Percentiles rank a stretch among this genome's conserved stretches.
Evolutionary conservation across 2,113 vertebrate genomes (phyloP).

Genomic region (Pyxicephalus adspersus): DNA sequence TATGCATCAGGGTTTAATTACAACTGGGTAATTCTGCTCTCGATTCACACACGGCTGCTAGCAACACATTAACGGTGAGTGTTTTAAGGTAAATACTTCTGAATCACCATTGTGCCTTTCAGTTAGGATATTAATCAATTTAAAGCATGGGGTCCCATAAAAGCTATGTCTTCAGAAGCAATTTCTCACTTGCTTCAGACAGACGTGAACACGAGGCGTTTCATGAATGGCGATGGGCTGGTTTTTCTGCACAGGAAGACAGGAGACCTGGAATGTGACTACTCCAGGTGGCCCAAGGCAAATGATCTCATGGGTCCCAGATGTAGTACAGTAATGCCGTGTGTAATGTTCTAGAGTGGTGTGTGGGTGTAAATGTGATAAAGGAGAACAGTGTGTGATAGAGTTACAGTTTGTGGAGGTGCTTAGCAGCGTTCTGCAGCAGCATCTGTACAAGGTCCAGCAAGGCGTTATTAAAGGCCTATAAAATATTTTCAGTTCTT

Average conservation of each 20-base stretch:
- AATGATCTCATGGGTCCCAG: slow-evolving; percentile 10
- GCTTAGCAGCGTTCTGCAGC: not conserved
- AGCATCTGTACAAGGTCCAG: no score
- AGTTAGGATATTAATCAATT: slow-evolving; percentile 43
- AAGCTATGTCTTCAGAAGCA: not conserved
- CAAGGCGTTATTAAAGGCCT: no score
- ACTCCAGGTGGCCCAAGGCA: slow-evolving; percentile 28
- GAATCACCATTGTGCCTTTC: slow-evolving; percentile 41
- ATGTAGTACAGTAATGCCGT: slow-evolving; percentile 25
- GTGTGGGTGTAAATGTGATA: slow-evolving; percentile 40
- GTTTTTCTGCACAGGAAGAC: not conserved
- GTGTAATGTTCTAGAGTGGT: slow-evolving; percentile 10
- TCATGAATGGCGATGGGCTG: slow-evolving; percentile 33
- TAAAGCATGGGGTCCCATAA: slow-evolving; percentile 25
- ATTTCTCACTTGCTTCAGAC: slow-evolving; percentile 31
- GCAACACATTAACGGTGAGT: slow-evolving; percentile 30
- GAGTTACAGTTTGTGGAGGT: slow-evolving; percentile 1
- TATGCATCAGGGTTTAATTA: slow-evolving; percentile 44
- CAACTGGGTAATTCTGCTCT: slow-evolving; percentile 31
- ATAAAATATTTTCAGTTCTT: no score
- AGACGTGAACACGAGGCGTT: not conserved
- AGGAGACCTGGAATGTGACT: not conserved
- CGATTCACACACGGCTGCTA: slow-evolving; percentile 14
- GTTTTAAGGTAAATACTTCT: slow-evolving; percentile 46
- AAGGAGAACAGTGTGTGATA: not conserved